These are phyloP conservation scores for Cichlasoma orientale DNA, from an alignment of 2,797 vertebrate genomes.

Conservation along the genomic window DNA sequence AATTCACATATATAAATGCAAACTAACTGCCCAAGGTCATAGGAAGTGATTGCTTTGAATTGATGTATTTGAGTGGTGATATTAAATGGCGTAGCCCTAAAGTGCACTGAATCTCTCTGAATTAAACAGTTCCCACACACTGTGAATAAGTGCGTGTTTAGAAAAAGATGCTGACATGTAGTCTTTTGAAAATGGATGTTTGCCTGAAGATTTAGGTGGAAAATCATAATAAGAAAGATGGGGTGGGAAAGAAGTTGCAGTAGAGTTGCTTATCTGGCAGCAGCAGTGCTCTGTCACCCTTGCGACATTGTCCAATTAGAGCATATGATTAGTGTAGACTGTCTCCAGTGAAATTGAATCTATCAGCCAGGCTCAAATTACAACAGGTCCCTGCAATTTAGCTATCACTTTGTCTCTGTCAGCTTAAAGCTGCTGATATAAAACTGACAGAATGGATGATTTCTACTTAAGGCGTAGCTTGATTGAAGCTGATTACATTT, in stretches of 20 bases:
- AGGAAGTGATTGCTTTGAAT: constrained; percentile 27
- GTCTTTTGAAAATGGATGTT: constrained; percentile 34
- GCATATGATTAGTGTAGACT: constrained; percentile 68
- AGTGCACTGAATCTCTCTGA: constrained; percentile 42
- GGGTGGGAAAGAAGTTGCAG: constrained; percentile 23
- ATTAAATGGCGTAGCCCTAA: constrained; percentile 26
- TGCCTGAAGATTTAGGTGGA: background rate
- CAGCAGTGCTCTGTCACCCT: constrained; percentile 54
- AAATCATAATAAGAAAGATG: constrained; percentile 12
- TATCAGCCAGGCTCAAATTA: constrained; percentile 62
- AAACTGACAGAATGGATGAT: constrained; percentile 69
- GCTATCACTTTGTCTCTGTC: constrained; percentile 72
- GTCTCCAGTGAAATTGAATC: constrained; percentile 71
- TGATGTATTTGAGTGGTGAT: constrained; percentile 35
- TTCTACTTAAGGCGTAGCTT: constrained; percentile 67
- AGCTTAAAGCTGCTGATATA: constrained; percentile 57
- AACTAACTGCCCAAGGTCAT: constrained; percentile 30
- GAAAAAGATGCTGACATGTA: constrained; percentile 43
- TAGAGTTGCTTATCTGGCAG: constrained; percentile 25
- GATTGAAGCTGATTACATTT: constrained; percentile 75
- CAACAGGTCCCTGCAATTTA: constrained; percentile 67
- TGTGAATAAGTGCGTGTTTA: constrained; percentile 14
- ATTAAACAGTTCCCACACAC: constrained; percentile 22
- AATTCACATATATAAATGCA: constrained; percentile 37
- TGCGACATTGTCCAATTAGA: constrained; percentile 73